Base-by-base conservation (phyloP, 2,888 invertebrate genomes). In the Laothoe populi region DNA sequence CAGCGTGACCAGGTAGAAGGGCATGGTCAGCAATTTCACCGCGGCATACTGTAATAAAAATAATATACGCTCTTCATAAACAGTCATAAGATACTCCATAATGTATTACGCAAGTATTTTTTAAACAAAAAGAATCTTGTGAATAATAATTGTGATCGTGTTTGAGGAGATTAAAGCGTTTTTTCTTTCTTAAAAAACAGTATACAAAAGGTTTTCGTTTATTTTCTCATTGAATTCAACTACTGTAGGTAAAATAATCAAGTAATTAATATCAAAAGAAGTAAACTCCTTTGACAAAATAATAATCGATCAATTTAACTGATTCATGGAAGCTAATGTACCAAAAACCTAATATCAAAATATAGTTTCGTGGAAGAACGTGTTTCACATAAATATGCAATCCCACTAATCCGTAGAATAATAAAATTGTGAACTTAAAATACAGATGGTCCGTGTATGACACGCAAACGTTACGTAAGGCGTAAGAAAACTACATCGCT, bases 1-100 rank as follows among this genome's bases (percentile, higher is more conserved):
- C 53, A 53, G 53, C 19, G 46, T 53, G 26, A 19, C 53, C 53
- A 53, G 53, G 35, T 53, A 31, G 19, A 53, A 53, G 53, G 35
- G 53, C 53, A 19, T 19, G 11, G 31, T 53, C 4, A 11, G 21
- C 53, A 53, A 35, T 21, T 35, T 53, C 35, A 53, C 35, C 19
- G 35, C 19, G 16, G 13, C 48, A 19, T 2, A 35, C 53, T 53
- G 35, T 35, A 53, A 35, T 19, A 53, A 10, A 35, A 35, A 48
- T 46, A 4, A 31, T 16, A 35, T 46, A 23, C 5, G 13, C 46
- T 23, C 23, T 2, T 13, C 23, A 23, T 46, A 24, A 38, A 38
- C 11, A 38, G 38, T 38, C 38, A 38, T 13, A 5, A 31, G 31
- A 11, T 13, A 44, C 44, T 44, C 19, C 44, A 44, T 44, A 44